phyloP scores from a whole-genome alignment of 2,797 vertebrate species.

The Halcyon badia region DNA sequence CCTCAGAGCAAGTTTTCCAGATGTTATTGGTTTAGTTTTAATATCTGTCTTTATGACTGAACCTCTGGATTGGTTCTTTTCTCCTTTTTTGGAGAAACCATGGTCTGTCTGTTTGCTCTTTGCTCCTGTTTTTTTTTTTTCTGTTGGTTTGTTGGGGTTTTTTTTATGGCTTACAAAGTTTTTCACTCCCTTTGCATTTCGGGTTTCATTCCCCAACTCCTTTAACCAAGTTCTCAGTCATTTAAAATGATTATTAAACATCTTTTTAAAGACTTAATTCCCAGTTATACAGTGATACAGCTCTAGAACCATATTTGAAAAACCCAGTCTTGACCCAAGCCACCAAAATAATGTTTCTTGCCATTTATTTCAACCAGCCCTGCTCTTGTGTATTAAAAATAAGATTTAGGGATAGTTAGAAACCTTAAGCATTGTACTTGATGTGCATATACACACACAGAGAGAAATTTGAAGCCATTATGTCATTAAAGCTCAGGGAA shows the following conservation, averaged over 20 bases:
- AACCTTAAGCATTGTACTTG: neutral
- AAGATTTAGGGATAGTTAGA: neutral
- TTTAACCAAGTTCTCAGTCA: neutral
- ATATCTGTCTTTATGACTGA: neutral
- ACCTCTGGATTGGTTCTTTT: conserved; percentile 12
- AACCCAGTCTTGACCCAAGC: neutral
- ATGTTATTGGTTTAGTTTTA: neutral
- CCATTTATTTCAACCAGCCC: neutral
- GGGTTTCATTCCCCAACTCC: neutral
- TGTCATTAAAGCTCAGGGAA: neutral
- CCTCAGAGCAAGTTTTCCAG: neutral
- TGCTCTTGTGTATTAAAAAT: neutral
- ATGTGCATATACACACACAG: neutral
- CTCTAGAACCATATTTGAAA: neutral
- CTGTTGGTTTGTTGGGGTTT: neutral
- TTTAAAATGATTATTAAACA: neutral
- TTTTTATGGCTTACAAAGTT: neutral
- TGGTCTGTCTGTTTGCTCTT: neutral
- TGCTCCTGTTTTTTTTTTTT: neutral
- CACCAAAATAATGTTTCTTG: neutral
- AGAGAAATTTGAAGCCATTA: neutral
- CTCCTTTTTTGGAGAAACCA: conserved; percentile 35
- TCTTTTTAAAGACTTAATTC: neutral
- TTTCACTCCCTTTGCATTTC: neutral
- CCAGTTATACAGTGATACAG: neutral